Base-by-base conservation (phyloP, 2,888 invertebrate species). In the Tillus elongatus region DNA sequence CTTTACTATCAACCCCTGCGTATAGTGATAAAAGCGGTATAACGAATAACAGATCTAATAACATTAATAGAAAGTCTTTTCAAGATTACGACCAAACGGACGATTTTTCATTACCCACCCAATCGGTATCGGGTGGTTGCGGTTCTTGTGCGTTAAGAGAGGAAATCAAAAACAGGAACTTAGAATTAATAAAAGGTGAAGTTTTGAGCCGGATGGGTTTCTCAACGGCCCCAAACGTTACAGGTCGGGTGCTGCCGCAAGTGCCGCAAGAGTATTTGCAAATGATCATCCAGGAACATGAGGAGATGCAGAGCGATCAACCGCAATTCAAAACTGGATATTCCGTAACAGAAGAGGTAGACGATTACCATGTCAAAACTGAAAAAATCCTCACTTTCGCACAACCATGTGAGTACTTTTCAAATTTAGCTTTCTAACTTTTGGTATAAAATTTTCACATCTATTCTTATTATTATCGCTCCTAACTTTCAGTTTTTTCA, bases 341-440 rank as follows among this genome's bases (percentile, higher is more conserved):
- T 61, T 62, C 66, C 63, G 60, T 71, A 64, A 67, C 70, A 63
- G 63, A 74, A 61, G 67, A 79, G 62, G 70, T 75, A 45, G 79
- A 80, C 56, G 77, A 79, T 61, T 78, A 73, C 66, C 74, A 77
- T 55, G 75, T 77, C 50, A 73, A 74, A 55, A 77, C 79, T 42
- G 75, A 80, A 60, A 75, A 75, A 57, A 72, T 81, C 53, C 66
- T 80, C 62, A 74, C 76, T 49, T 82, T 82, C 67, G 78, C 78
- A 56, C 79, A 66, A 48, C 59, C 57, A 42, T 62, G 67, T 67
- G 58, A 66, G 66, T 65, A 48, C n/a, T n/a, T n/a, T n/a, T n/a
- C n/a, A n/a, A n/a, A n/a, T n/a, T n/a, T n/a, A n/a, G n/a, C 8
- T 19, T 2, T 14, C 30, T 31, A n/a, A 19, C 8, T 26, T 26